phyloP scores from a whole-genome alignment of 2,888 invertebrate species.

The Hypselothyrea guttata region DNA sequence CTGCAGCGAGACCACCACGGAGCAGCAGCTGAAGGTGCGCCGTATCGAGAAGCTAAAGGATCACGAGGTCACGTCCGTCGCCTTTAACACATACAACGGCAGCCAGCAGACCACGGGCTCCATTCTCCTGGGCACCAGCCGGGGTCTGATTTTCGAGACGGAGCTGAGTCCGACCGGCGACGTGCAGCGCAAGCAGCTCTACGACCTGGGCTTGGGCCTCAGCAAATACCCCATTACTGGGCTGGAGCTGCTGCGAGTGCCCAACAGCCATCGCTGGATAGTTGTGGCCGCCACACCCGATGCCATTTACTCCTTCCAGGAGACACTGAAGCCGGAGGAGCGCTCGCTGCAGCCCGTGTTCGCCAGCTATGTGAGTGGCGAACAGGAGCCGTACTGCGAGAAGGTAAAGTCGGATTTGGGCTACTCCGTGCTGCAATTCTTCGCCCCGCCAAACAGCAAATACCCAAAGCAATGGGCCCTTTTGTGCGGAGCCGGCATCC shows the following conservation, averaged over 20 bases:
- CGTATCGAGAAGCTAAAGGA: constrained; percentile 83
- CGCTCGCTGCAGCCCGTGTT: constrained; percentile 84
- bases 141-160: constrained; percentile 94
- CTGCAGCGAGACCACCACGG: constrained; percentile 62
- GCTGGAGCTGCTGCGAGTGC: constrained; percentile 90
- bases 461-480: constrained; percentile 92
- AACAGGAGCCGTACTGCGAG: constrained; percentile 83
- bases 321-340: constrained; percentile 89
- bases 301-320: constrained; percentile 93
- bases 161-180: constrained; percentile 92
- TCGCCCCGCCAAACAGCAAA: constrained; percentile 86
- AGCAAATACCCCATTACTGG: constrained; percentile 91
- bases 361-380: constrained; percentile 67
- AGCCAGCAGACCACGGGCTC: constrained; percentile 89
- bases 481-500: constrained; percentile 92
- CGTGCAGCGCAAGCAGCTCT: constrained; percentile 94
- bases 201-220: constrained; percentile 91
- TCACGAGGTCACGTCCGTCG: constrained; percentile 94
- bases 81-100: constrained; percentile 91
- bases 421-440: constrained; percentile 91
- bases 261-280: constrained; percentile 88
- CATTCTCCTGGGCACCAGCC: constrained; percentile 94
- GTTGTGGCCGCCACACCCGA: constrained; percentile 93
- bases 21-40: constrained; percentile 89
- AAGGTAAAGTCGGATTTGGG: constrained; percentile 88